Base-by-base conservation (phyloP, 2,888 invertebrate genomes). In the Aphidoletes aphidimyza region DNA sequence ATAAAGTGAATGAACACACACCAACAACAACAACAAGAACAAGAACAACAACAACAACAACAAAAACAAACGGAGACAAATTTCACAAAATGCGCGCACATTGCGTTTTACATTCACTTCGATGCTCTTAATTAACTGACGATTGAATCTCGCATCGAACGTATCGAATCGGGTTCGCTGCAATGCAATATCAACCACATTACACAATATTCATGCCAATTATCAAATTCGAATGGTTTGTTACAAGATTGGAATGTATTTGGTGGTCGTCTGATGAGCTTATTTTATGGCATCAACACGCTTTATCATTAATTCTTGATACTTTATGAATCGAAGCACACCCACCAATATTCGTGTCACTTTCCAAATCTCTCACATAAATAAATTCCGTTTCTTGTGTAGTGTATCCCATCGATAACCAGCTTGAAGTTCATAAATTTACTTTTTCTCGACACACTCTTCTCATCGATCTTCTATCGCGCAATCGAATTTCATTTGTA, bases 61-160 rank as follows among this genome's bases (percentile, higher is more conserved):
- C 6, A 26, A 8, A 3, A n/a, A 54, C 1, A 26, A 54, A 26
- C 22, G 14, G n/a, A n/a, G n/a, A n/a, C n/a, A n/a, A n/a, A n/a
- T n/a, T n/a, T n/a, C n/a, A n/a, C n/a, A n/a, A n/a, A n/a, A n/a
- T n/a, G n/a, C n/a, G n/a, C 5, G 54, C 26, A 26, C 22, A 47
- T 54, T 14, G 14, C 54, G 54, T 22, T 54, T 5, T 0, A 69
- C 69, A 30, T 0, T 34, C 34, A 14, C 30, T 17, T 69, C 69
- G 69, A 69, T 69, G 30, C 14, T 11, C 30, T 30, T 69, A 69
- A 69, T 69, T 69, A 69, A 69, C 69, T 69, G 69, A 69, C 69
- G 34, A 69, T 14, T 30, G 69, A 69, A 69, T 69, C 30, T 26
- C 30, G 14, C 69, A 69, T 54, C 14, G 69, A 14, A 42, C 6